Conservation (phyloP, 2,113 vertebrate genomes). For the Phyllopteryx taeniolatus region DNA sequence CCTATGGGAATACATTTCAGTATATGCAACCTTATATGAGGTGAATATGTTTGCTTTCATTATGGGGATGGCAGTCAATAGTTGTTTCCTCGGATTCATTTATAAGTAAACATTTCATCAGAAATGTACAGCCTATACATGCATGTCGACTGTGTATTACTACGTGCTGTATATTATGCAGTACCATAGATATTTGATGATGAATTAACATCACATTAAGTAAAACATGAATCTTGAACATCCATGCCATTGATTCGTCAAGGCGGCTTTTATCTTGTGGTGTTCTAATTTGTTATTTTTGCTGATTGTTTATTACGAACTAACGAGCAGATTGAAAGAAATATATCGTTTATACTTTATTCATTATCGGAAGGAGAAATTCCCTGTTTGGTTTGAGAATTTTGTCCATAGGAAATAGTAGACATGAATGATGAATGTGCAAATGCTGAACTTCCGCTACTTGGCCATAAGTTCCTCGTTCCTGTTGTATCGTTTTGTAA, state of each 20-base stretch:
- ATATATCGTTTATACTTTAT: background rate
- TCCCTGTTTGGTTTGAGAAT: background rate
- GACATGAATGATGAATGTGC: background rate
- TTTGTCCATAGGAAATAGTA: background rate
- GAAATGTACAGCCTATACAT: background rate
- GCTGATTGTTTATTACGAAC: background rate
- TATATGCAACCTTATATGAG: background rate
- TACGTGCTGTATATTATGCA: conserved; percentile 16
- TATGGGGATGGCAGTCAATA: background rate
- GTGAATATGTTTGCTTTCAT: conserved; percentile 4
- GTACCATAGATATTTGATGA: conserved; percentile 27
- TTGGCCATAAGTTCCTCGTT: background rate
- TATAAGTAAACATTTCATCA: conserved; percentile 25
- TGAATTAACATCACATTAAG: conserved; percentile 25
- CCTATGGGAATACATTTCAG: background rate
- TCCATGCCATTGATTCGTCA: conserved; percentile 35
- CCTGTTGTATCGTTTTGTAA: background rate
- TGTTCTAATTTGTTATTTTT: background rate
- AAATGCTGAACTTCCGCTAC: background rate
- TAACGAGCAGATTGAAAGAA: background rate
- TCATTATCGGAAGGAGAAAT: background rate
- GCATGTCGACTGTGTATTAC: background rate
- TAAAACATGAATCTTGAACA: conserved; percentile 29
- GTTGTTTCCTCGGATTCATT: background rate
- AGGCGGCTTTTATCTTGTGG: conserved; percentile 12